Evolutionary conservation across 1,140 invertebrate species (phyloP).

Genomic region (Colletes gigas): DNA sequence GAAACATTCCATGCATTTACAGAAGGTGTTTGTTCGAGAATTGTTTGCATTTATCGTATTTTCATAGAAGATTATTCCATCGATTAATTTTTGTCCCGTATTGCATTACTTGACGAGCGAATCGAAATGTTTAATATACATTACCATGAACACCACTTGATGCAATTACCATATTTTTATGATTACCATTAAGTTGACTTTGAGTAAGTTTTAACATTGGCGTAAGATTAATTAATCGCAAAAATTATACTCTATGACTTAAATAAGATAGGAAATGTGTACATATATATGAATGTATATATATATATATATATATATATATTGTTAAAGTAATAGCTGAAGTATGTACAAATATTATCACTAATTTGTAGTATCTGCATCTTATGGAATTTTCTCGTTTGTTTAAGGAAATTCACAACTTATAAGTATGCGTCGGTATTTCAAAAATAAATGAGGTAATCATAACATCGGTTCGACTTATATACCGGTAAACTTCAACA

Average conservation of each 20-base stretch:
- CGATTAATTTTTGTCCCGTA: slow-evolving; percentile 39
- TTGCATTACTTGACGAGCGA: slow-evolving; percentile 29
- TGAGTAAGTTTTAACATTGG: slow-evolving; percentile 50
- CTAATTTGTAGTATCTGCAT: slow-evolving; percentile 57
- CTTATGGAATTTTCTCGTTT: slow-evolving; percentile 38
- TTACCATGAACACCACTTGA: slow-evolving; percentile 53
- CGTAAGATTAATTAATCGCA: slow-evolving; percentile 46
- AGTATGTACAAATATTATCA: slow-evolving; percentile 66
- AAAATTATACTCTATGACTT: slow-evolving; percentile 50
- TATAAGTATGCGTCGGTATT: slow-evolving; percentile 53
- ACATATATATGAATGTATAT: slow-evolving; percentile 37
- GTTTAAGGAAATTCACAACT: slow-evolving; percentile 39
- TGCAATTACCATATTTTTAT: slow-evolving; percentile 58
- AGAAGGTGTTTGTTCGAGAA: slow-evolving; percentile 44
- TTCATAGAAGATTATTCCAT: slow-evolving; percentile 54
- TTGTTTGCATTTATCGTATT: slow-evolving; percentile 27
- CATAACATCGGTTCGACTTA: slow-evolving; percentile 54
- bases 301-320: slow-evolving; percentile 57
- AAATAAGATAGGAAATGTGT: slow-evolving; percentile 52
- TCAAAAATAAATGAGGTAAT: slow-evolving; percentile 62
- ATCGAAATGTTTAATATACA: slow-evolving; percentile 50
- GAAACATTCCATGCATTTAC: slow-evolving; percentile 58
- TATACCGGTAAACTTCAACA: slow-evolving; percentile 54
- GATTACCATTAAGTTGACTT: slow-evolving; percentile 58
- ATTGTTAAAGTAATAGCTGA: slow-evolving; percentile 59